Base-by-base conservation (phyloP, 1,140 invertebrate species). In the Cotesia typhae region DNA sequence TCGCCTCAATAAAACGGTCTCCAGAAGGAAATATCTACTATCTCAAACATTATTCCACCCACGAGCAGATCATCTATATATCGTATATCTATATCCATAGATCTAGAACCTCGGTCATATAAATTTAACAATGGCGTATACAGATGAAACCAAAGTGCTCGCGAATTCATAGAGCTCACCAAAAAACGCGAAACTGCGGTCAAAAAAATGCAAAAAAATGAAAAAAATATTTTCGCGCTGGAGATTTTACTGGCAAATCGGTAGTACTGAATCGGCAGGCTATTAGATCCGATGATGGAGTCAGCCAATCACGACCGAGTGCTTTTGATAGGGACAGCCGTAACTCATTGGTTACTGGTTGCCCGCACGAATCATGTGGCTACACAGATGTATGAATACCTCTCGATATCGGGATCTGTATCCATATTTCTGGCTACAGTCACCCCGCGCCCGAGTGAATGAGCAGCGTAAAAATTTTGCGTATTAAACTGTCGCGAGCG, bases 321-420 rank as follows among this genome's bases (percentile, higher is more conserved):
- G 64, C 71, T 67, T 67, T 52, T 72, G 71, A 72, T 67, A 72
- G 37, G 70, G 55, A 14, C 37, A 37, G 51, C 66, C 65, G 71
- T 72, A 72, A 72, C 66, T 72, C 65, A 72, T 72, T 67, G 71
- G 64, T 59, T 55, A 6, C 37, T 60, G 64, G 57, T 67, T 66
- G 53, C 14, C 55, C 70, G 28, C 41, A 63, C 57, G 64, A 65
- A 72, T 72, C 65, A 72, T 66, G 17, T 66, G 70, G 41, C 61
- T 72, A 67, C 65, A 70, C 52, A 67, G 35, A 63, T 37, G 37
- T 63, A 63, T 63, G 37, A 38, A 63, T 63, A 63, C 37, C 12
- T 17, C 60, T 47, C 41, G 41, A 47, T 7, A 47, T 47, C 7
- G 10, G 10, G 28, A 63, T 37, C 37, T 41, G 38, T 51, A 65